Base-by-base conservation (phyloP, 2,797 vertebrate genomes). In the Gymnoscopelus microlampas region DNA sequence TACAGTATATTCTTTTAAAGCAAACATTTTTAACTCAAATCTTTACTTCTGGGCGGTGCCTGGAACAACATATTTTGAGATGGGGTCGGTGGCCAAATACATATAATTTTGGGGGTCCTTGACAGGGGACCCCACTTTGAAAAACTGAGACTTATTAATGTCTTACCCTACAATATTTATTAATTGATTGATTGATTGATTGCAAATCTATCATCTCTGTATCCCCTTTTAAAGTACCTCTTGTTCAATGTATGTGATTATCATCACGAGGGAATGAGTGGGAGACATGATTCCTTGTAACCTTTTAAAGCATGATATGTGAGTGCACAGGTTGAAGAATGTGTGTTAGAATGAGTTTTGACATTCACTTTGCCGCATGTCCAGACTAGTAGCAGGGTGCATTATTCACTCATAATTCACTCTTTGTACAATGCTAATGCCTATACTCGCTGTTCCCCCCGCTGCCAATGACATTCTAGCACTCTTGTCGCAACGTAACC, bases 281-380 rank as follows among this genome's bases (percentile, higher is more conserved):
- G 68, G 64, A 84, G 88, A 91, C 83, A 68, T 74, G 80, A 86
- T 85, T 80, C 80, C 83, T 79, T 78, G 83, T 88, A 72, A 82
- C 79, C 85, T 89, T 91, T 90, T 88, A 91, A 91, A 80, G 84
- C 78, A 78, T 94, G 94, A 96, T 95, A 92, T 91, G 92, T 83
- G 83, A 91, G 89, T 91, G 90, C 91, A 92, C 83, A 85, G 81
- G 74, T 91, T 97, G 96, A 98, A 92, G 91, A 97, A 98, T 96
- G 95, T 93, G 88, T 84, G 88, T 83, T 90, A 54, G 88, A 93
- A 98, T 98, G 92, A 94, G 87, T 89, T 96, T 94, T 96, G 97
- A 96, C 97, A 95, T 89, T 90, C 91, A 95, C 94, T 97, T 98
- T 96, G 95, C 93, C 95, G 93, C 93, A 89, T 93, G 96, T 97